phyloP scores from a whole-genome alignment of 2,888 invertebrate species.

The Ganaspis brasiliensis region DNA sequence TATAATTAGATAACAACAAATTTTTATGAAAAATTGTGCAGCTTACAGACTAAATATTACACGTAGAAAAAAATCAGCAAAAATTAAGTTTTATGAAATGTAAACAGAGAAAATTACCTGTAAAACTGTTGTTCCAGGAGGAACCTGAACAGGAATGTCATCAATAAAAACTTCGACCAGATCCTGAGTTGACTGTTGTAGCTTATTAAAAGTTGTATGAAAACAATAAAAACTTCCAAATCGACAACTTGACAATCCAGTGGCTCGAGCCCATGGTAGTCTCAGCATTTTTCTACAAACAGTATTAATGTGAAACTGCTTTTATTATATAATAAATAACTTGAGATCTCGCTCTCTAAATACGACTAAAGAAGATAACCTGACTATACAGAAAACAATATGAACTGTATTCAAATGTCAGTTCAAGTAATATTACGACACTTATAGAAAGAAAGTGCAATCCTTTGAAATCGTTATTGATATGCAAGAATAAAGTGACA shows the following conservation, averaged over 20 bases:
- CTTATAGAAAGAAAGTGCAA: too few relatives aligned
- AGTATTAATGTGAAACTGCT: constrained; percentile 54
- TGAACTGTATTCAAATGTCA: too few relatives aligned
- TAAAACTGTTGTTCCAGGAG: constrained; percentile 97
- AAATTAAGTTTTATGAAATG: not conserved
- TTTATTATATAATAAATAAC: constrained; percentile 68
- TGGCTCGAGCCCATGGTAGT: constrained; percentile 87
- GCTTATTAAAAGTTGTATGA: constrained; percentile 72
- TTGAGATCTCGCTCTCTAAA: too few relatives aligned
- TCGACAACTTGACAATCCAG: constrained; percentile 80
- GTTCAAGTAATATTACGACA: too few relatives aligned
- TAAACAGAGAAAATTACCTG: constrained; percentile 85
- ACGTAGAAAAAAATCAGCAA: too few relatives aligned
- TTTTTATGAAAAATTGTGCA: too few relatives aligned
- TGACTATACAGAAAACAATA: too few relatives aligned
- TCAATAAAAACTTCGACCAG: constrained; percentile 98
- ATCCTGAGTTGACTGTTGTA: constrained; percentile 83
- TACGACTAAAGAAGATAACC: too few relatives aligned
- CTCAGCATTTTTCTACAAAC: constrained; percentile 86
- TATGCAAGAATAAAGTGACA: too few relatives aligned
- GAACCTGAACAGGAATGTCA: constrained; percentile 96
- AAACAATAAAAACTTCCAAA: constrained; percentile 78
- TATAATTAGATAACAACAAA: too few relatives aligned
- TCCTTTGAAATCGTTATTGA: too few relatives aligned
- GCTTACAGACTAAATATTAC: too few relatives aligned